Evolutionary conservation across 2,113 vertebrate genomes (phyloP), one percentile per base, ranked within the genome.

Genomic region (Ictidomys tridecemlineatus): DNA sequence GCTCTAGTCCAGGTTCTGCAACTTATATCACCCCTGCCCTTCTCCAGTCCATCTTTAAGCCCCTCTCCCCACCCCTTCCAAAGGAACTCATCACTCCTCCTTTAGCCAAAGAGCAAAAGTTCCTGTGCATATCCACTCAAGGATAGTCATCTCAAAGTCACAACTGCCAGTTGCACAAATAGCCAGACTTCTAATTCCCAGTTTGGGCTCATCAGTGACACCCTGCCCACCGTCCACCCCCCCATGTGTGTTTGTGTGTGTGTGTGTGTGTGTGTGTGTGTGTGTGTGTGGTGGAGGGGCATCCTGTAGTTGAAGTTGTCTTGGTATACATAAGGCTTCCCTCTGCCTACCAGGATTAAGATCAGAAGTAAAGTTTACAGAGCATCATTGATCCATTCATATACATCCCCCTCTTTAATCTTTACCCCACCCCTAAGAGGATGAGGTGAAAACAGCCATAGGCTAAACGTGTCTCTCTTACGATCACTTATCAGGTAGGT

Each of bases 311-410:
- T 77, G 37, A 63, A 26, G 22, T 9, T 73, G 51, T 85, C 78
- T 67, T 42, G 67, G 79, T 76, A 26, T 4, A 18, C 45, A 20
- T 16, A 72, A 26, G 16, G 9, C 42, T 45, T 26, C 34, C 32
- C 12, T 53, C 76, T 70, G 39, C 65, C 48, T 72, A 0, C n/a
- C 8, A 6, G 4, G 7, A 28, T 4, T 30, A 90, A n/a, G 39
- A 88, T 53, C 24, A 39, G 22, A 77, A n/a, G 16, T 72, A 45
- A 24, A 2, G 3, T 83, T 74, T 39, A 56, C 32, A 53, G 22
- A 77, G 53, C 17, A n/a, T 0, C 17, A n/a, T 0, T 18, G 37
- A 56, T 20, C 8, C 37, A n/a, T 61, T 85, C 37, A 1, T 0
- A 2, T 0, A 0, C 39, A 26, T 69, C 12, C 13, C 34, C 73